phyloP scores from a whole-genome alignment of 2,797 vertebrate species.

The Phrynocephalus forsythii region DNA sequence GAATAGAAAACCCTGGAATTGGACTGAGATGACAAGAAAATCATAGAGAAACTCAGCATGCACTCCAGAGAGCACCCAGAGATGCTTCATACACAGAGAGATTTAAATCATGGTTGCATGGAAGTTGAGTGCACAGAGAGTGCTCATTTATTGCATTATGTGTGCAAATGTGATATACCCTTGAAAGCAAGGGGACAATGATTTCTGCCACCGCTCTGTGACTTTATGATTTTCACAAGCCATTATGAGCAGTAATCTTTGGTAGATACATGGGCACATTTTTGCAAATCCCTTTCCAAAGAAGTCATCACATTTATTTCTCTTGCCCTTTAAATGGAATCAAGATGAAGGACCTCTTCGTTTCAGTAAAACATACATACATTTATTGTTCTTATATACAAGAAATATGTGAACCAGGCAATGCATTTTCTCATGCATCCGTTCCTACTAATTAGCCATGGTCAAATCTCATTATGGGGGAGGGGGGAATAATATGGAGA shows the following conservation, averaged over 20 bases:
- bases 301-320: background rate
- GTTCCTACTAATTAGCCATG: slow-evolving; percentile 10
- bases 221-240: background rate
- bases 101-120: slow-evolving; percentile 19
- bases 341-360: background rate
- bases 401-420: background rate
- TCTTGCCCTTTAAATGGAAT: background rate
- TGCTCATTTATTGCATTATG: background rate
- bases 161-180: background rate
- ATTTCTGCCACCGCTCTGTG: background rate
- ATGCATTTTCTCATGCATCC: background rate
- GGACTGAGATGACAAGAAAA: slow-evolving; percentile 26
- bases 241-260: background rate
- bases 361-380: slow-evolving; percentile 3
- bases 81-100: slow-evolving; percentile 16
- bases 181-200: background rate
- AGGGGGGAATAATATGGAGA: background rate
- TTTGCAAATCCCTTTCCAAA: background rate
- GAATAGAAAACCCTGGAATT: slow-evolving; percentile 2
- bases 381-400: too few relatives aligned
- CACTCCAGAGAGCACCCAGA: slow-evolving; percentile 1
- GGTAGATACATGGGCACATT: background rate
- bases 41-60: slow-evolving; percentile 5
- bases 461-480: slow-evolving; percentile 5
- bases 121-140: background rate